Evolutionary conservation across 2,113 vertebrate genomes (phyloP).

Genomic region (Scomber japonicus): DNA sequence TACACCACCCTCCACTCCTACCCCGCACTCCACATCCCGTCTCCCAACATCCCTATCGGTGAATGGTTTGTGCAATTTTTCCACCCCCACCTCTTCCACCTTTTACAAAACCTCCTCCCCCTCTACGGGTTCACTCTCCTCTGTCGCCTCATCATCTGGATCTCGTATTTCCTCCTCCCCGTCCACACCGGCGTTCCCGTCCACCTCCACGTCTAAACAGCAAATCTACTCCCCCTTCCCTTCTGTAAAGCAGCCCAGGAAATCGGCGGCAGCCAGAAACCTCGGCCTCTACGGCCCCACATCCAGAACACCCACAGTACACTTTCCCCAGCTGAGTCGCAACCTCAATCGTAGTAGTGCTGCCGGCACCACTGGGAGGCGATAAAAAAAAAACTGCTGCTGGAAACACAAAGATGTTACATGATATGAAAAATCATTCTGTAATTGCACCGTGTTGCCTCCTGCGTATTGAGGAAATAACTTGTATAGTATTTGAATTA

Average conservation of each 20-base stretch:
- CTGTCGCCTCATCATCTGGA: slow-evolving; percentile 47
- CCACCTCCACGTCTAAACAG: slow-evolving; percentile 68
- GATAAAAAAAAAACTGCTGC: slow-evolving; percentile 64
- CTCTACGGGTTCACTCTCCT: slow-evolving; percentile 68
- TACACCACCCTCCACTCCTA: slow-evolving; percentile 38
- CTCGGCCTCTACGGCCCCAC: slow-evolving; percentile 96
- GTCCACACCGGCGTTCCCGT: slow-evolving; percentile 51
- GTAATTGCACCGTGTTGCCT: slow-evolving; percentile 65
- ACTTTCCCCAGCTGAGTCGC: slow-evolving; percentile 95
- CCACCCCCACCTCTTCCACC: slow-evolving; percentile 17
- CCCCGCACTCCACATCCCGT: slow-evolving; percentile 6
- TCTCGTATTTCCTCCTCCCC: slow-evolving; percentile 74
- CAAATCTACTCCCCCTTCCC: slow-evolving; percentile 93
- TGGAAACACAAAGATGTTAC: not conserved
- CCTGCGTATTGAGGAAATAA: slow-evolving; percentile 30
- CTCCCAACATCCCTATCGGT: slow-evolving; percentile 48
- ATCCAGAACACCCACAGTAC: slow-evolving; percentile 91
- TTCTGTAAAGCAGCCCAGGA: slow-evolving; percentile 92
- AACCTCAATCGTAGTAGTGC: slow-evolving; percentile 84
- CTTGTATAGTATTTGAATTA: slow-evolving; percentile 6
- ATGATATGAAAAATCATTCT: not conserved
- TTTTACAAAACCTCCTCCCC: slow-evolving; percentile 61
- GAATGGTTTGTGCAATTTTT: slow-evolving; percentile 29
- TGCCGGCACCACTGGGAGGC: slow-evolving; percentile 86
- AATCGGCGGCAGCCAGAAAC: slow-evolving; percentile 93